Evolutionary conservation across 2,113 vertebrate species (phyloP).

Genomic region (Bubalus kerabau): DNA sequence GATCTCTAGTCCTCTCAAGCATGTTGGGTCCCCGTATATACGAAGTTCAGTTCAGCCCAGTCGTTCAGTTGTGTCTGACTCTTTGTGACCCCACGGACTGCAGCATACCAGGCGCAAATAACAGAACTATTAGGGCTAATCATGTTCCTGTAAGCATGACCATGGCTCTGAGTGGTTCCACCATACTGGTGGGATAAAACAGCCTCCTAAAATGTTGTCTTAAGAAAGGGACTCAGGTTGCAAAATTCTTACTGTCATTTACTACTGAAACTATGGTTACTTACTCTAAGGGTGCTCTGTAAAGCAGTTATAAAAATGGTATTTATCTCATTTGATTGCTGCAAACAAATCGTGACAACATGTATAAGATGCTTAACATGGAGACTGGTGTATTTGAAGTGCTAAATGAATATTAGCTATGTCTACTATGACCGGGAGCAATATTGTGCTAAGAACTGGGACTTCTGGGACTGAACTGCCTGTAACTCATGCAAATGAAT

Average conservation of each 20-base stretch:
- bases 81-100: background rate
- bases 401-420: background rate
- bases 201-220: background rate
- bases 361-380: background rate
- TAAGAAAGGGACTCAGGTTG: background rate
- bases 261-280: background rate
- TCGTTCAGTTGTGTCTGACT: rapidly evolving
- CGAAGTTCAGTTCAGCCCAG: background rate
- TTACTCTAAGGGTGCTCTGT: background rate
- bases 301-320: background rate
- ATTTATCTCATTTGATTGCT: background rate
- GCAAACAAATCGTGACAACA: background rate
- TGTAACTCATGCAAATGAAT: background rate
- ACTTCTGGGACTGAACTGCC: background rate
- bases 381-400: background rate
- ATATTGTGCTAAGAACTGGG: background rate
- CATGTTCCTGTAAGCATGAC: background rate
- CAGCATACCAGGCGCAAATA: background rate
- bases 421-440: background rate
- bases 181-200: background rate
- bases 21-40: background rate
- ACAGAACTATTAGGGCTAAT: background rate
- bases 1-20: background rate
- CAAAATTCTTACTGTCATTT: background rate
- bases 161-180: background rate